These are phyloP conservation scores for Sprattus sprattus DNA, from an alignment of 2,113 vertebrate genomes.

Conservation along the genomic window DNA sequence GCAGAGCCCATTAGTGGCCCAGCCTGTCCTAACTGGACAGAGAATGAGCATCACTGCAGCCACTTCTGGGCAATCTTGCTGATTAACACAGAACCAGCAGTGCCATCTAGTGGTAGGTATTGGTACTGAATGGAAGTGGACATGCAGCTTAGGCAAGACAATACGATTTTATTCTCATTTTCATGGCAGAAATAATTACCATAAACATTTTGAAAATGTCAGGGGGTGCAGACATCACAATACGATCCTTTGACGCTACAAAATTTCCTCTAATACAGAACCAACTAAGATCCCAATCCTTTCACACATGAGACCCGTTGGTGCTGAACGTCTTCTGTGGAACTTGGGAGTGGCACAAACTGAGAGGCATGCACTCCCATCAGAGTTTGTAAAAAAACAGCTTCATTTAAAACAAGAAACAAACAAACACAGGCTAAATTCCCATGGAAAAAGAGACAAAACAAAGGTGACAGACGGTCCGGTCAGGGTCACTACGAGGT, in stretches of 20 bases:
- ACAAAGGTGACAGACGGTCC: neutral
- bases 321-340: too few species aligned
- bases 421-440: slow-evolving; percentile 27
- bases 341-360: neutral
- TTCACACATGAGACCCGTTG: too few species aligned
- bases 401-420: slow-evolving; percentile 28
- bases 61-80: neutral
- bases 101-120: slow-evolving; percentile 34
- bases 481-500: slow-evolving; percentile 59
- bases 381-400: slow-evolving; percentile 41
- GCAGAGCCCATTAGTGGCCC: neutral
- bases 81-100: slow-evolving; percentile 13
- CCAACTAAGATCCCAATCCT: neutral
- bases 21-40: neutral
- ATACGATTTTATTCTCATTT: neutral
- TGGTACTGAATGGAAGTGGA: neutral
- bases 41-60: neutral
- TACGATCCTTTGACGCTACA: neutral
- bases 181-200: neutral
- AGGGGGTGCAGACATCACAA: neutral
- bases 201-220: neutral
- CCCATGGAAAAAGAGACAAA: slow-evolving; percentile 47
- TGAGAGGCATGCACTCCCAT: neutral
- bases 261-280: neutral
- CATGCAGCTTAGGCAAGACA: neutral